Evolutionary conservation across 1,140 invertebrate genomes (phyloP).

Genomic region (Brachionus paranguensis): DNA sequence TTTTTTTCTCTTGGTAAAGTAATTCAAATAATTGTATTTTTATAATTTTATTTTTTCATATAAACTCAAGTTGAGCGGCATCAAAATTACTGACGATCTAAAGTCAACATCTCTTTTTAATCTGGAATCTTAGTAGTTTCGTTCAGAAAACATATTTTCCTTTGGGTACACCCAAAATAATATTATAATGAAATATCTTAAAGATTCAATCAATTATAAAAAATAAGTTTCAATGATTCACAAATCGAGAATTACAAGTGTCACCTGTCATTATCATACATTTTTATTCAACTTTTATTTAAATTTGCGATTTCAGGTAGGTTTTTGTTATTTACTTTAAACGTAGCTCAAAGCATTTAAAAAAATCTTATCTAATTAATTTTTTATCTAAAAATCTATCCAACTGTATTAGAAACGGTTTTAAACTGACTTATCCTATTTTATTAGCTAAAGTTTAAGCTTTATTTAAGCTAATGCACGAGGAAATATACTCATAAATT

Average conservation of each 20-base stretch:
- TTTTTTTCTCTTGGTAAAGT: neutral
- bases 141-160: neutral
- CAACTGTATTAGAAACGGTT: neutral
- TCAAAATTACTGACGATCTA: neutral
- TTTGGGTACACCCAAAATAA: neutral
- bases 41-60: neutral
- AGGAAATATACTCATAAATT: neutral
- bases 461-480: neutral
- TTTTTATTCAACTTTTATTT: neutral
- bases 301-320: neutral
- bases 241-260: neutral
- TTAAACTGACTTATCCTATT: neutral
- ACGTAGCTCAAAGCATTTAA: neutral
- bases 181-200: neutral
- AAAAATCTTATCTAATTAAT: neutral
- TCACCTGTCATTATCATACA: neutral
- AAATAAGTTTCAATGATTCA: neutral
- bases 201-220: neutral
- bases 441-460: neutral
- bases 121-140: neutral
- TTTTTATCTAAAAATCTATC: neutral
- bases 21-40: neutral
- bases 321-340: neutral
- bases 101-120: neutral
- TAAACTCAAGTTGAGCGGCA: neutral